Evolutionary conservation across 1,140 invertebrate genomes (phyloP).

Genomic region (Orussus abietinus): DNA sequence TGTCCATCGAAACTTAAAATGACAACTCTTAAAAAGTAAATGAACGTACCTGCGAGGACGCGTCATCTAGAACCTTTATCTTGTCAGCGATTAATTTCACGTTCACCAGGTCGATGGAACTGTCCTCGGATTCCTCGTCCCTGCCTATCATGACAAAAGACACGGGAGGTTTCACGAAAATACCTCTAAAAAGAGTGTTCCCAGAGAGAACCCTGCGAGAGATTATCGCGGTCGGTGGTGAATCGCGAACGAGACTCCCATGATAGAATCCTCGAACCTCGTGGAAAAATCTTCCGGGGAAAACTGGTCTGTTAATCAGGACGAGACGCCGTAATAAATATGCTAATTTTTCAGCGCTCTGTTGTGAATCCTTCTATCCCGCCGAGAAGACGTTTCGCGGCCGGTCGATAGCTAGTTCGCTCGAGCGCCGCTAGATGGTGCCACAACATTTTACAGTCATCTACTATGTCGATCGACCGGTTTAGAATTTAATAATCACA

Average conservation of each 20-base stretch:
- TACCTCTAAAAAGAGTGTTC: not conserved
- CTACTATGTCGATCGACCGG: too few species aligned
- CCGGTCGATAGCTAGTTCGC: too few species aligned
- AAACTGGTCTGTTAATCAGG: too few species aligned
- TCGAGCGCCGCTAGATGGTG: too few species aligned
- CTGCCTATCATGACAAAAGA: conserved; percentile 3
- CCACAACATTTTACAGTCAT: too few species aligned
- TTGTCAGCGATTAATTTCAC: conserved; percentile 41
- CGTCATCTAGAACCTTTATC: conserved; percentile 33
- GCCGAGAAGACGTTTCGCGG: too few species aligned
- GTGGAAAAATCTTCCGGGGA: too few species aligned
- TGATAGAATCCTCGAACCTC: not conserved
- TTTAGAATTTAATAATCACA: too few species aligned
- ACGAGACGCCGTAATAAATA: too few species aligned
- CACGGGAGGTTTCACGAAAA: not conserved
- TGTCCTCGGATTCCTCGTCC: not conserved
- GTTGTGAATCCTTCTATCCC: too few species aligned
- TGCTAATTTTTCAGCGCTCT: too few species aligned
- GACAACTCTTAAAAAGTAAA: conserved; percentile 1
- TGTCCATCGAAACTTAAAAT: not conserved
- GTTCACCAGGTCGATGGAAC: conserved; percentile 1
- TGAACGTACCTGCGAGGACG: conserved; percentile 30
- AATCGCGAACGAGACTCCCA: not conserved
- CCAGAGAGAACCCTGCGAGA: not conserved
- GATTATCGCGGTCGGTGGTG: not conserved